Evolutionary conservation across 2,113 vertebrate genomes (phyloP).

Genomic region (Callopanchax toddi): DNA sequence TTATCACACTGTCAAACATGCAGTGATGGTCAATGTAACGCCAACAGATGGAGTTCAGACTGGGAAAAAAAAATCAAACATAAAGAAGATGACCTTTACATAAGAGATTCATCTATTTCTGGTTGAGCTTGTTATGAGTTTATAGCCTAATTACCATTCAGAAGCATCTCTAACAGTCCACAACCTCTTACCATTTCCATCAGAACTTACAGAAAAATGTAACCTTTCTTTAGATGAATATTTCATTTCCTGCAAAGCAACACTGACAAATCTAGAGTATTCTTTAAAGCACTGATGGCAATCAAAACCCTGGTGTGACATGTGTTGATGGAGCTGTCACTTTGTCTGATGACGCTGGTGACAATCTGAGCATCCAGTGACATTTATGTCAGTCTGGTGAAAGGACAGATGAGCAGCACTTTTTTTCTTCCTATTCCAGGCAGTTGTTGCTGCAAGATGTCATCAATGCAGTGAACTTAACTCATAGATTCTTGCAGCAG

Average conservation of each 20-base stretch:
- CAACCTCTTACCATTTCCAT: neutral
- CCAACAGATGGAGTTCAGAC: constrained; percentile 4
- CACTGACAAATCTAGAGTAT: constrained; percentile 3
- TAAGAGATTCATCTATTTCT: neutral
- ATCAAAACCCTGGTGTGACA: constrained; percentile 27
- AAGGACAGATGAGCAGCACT: constrained; percentile 19
- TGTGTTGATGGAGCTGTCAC: constrained; percentile 49
- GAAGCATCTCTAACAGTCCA: neutral
- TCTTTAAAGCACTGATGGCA: constrained; percentile 16
- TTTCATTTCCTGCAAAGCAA: neutral
- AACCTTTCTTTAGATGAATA: constrained; percentile 1
- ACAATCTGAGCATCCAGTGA: constrained; percentile 18
- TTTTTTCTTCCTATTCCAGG: neutral
- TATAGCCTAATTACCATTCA: neutral
- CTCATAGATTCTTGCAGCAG: constrained; percentile 17
- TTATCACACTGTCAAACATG: constrained; percentile 16
- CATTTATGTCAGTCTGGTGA: constrained; percentile 26
- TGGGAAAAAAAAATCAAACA: neutral
- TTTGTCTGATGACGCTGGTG: constrained; percentile 11
- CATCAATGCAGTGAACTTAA: constrained; percentile 30
- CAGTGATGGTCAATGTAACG: neutral
- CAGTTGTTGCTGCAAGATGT: constrained; percentile 17
- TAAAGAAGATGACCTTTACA: neutral
- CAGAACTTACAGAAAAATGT: neutral
- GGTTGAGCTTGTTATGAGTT: neutral